Evolutionary conservation across 2,888 invertebrate species (phyloP).

Genomic region (Apotomis betuletana): DNA sequence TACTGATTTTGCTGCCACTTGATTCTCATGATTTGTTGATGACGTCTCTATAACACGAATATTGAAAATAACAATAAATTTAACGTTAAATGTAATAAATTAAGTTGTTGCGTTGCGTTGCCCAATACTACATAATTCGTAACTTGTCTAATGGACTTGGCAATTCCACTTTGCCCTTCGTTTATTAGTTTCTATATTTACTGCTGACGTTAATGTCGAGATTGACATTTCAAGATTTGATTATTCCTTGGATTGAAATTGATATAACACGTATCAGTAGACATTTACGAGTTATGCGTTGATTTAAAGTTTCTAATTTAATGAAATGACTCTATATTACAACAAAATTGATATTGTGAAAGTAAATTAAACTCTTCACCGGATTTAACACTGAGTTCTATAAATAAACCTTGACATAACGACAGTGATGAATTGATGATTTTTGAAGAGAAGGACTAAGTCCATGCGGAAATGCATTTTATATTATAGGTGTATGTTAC

Average conservation of each 20-base stretch:
- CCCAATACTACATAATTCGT: conserved; percentile 13
- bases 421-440: too few relatives aligned
- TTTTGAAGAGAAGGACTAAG: too few relatives aligned
- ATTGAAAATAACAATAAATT: conserved; percentile 26
- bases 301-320: background rate
- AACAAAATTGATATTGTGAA: too few relatives aligned
- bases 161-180: conserved; percentile 34
- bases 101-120: conserved; percentile 2
- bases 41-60: background rate
- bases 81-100: conserved; percentile 13
- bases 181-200: conserved; percentile 36
- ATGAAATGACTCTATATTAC: background rate
- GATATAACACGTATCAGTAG: background rate
- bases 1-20: too few relatives aligned
- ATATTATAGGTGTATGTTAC: too few relatives aligned
- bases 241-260: background rate
- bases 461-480: too few relatives aligned
- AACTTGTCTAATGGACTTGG: conserved; percentile 24
- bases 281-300: background rate
- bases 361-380: too few relatives aligned
- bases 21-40: too few relatives aligned
- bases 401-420: too few relatives aligned
- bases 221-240: conserved; percentile 32
- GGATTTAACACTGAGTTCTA: too few relatives aligned
- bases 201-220: conserved; percentile 30